Evolutionary conservation across 2,797 vertebrate species (phyloP), one percentile per base, ranked within the genome.

Genomic region (Heteromormyrus szaboi): DNA sequence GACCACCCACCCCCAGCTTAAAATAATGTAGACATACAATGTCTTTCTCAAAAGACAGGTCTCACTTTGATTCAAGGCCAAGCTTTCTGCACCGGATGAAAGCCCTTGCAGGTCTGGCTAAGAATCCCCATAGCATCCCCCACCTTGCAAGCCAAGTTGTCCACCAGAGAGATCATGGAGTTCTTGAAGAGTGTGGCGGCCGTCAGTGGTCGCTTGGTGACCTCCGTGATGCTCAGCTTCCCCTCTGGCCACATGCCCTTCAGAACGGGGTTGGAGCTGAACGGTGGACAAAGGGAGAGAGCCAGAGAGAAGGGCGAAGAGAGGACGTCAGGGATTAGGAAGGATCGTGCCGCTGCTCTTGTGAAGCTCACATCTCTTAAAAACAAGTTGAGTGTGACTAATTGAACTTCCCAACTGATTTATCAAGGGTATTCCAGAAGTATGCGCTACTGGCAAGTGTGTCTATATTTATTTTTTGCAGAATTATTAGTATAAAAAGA

Each of bases 231-330:
- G 93, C 98, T 97, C 93, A 99, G 95, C 88, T 99, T 99, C 50
- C 99, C 99, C 93, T 99, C 99, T 0, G 98, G 99, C 99, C 99
- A 99, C 99, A 99, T 99, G 50, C 88, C 96, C 94, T 98, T 99
- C 93, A 99, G 91, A 86, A 99, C 98, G 0, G 96, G 94, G 94
- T 99, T 99, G 3, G 97, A 96, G 92, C 98, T 99, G 92, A 19
- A 92, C 88, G 89, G 85, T 25, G 93, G 3, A 90, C 37, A 50
- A 85, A 56, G 62, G 0, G 46, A 62, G 51, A 11, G 9, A 89
- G 5, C 33, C 56, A 87, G 48, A 44, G 37, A 79, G 37, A 2
- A 76, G 33, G 68, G 37, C 6, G 81, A 76, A 33, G 44, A n/a
- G 62, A 88, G 25, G 17, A 87, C 17, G 41, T 17, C 12, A 88